phyloP scores from a whole-genome alignment of 1,140 invertebrate species.

The Oedothorax gibbosus region DNA sequence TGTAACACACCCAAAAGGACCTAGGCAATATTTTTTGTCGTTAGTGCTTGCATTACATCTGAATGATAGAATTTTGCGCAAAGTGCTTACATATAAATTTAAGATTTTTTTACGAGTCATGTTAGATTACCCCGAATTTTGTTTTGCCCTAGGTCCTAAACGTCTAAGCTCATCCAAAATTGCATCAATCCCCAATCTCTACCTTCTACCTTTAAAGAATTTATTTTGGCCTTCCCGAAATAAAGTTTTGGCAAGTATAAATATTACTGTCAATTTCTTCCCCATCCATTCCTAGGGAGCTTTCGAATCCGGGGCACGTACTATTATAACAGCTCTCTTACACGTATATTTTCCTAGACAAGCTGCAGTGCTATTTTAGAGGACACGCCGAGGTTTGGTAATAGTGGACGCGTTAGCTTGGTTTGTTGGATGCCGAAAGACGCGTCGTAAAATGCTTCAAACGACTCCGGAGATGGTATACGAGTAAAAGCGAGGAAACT shows the following conservation, averaged over 20 bases:
- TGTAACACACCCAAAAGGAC: no score
- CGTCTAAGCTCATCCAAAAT: no score
- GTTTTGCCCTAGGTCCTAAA: no score
- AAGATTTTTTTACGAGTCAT: no score
- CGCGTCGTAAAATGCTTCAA: slow-evolving; percentile 44
- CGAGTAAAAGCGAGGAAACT: slow-evolving; percentile 48
- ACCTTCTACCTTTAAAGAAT: not conserved
- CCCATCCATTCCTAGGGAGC: not conserved
- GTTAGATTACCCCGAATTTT: no score
- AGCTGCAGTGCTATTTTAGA: slow-evolving; percentile 32
- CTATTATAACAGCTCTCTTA: slow-evolving; percentile 25
- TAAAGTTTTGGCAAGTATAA: slow-evolving; percentile 23
- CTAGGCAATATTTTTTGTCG: no score
- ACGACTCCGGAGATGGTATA: slow-evolving; percentile 22
- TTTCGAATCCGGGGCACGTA: slow-evolving; percentile 19
- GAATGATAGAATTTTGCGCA: no score
- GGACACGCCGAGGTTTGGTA: slow-evolving; percentile 1
- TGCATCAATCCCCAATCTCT: no score
- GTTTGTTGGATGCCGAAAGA: slow-evolving; percentile 30
- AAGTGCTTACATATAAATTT: no score
- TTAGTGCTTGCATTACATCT: no score
- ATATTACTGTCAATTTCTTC: slow-evolving; percentile 22
- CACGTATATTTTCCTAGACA: slow-evolving; percentile 25
- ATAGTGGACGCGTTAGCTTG: slow-evolving; percentile 21
- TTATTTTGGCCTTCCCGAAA: slow-evolving; percentile 10